Conservation (phyloP, 1,140 invertebrate genomes). For the Tribolium castaneum region DNA sequence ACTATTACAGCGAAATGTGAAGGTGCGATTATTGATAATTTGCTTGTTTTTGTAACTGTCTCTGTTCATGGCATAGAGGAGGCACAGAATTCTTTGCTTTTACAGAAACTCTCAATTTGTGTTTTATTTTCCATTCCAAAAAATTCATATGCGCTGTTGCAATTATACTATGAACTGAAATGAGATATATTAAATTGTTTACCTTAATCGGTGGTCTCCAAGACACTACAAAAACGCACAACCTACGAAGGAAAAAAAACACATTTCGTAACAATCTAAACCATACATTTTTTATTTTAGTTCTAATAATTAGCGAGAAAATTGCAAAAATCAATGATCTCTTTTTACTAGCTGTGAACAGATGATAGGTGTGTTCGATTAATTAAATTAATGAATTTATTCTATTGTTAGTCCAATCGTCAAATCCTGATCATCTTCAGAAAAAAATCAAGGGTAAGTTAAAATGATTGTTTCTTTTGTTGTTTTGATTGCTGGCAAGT, state of each 20-base stretch:
- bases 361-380: not conserved
- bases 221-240: too few relatives aligned
- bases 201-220: too few relatives aligned
- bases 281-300: too few relatives aligned
- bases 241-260: too few relatives aligned
- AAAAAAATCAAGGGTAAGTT: slow-evolving; percentile 46
- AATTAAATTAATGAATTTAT: slow-evolving; percentile 15
- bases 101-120: too few relatives aligned
- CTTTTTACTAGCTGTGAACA: not conserved
- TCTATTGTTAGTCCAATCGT: slow-evolving; percentile 31
- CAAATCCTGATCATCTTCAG: slow-evolving; percentile 34
- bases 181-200: too few relatives aligned
- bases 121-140: too few relatives aligned
- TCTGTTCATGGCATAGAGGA: not conserved
- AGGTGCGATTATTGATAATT: slow-evolving; percentile 48
- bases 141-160: too few relatives aligned
- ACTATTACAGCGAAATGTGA: slow-evolving; percentile 50
- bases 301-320: too few relatives aligned
- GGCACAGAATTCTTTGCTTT: too few relatives aligned
- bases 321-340: not conserved
- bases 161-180: too few relatives aligned
- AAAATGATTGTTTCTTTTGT: not conserved
- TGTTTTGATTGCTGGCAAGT: not conserved
- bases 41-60: not conserved
- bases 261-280: too few relatives aligned